phyloP scores from a whole-genome alignment of 1,140 invertebrate genomes.

The Cheumatopsyche charites region DNA sequence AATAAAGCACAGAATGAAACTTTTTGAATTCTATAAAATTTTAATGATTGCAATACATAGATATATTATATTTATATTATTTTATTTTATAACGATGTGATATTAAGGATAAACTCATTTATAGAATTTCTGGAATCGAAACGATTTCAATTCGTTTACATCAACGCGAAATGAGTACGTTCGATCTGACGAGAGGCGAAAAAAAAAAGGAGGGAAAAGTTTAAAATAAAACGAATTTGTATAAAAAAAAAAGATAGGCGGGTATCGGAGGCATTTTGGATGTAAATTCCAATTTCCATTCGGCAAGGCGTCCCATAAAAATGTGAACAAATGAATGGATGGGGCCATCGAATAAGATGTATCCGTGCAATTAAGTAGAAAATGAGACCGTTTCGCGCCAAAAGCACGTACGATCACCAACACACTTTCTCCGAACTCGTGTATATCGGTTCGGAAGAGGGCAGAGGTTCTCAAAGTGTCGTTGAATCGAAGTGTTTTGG shows the following conservation, averaged over 20 bases:
- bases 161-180: too few relatives aligned
- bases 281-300: slow-evolving; percentile 46
- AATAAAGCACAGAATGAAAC: too few relatives aligned
- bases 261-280: slow-evolving; percentile 24
- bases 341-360: slow-evolving; percentile 49
- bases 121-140: too few relatives aligned
- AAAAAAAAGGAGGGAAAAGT: not conserved
- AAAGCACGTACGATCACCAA: slow-evolving; percentile 37
- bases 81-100: too few relatives aligned
- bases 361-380: slow-evolving; percentile 48
- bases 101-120: too few relatives aligned
- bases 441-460: slow-evolving; percentile 30
- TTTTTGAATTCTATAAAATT: too few relatives aligned
- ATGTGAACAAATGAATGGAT: slow-evolving; percentile 45
- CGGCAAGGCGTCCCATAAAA: slow-evolving; percentile 43
- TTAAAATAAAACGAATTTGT: too few relatives aligned
- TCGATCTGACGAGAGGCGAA: too few relatives aligned
- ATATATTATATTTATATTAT: too few relatives aligned
- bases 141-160: too few relatives aligned
- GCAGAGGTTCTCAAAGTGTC: slow-evolving; percentile 1
- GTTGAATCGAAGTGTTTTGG: not conserved
- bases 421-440: slow-evolving; percentile 44
- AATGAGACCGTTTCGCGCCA: slow-evolving; percentile 46
- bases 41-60: too few relatives aligned
- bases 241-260: too few relatives aligned